Evolutionary conservation across 2,797 vertebrate species (phyloP), one percentile per base, ranked within the genome.

Genomic region (Threskiornis aethiopicus): DNA sequence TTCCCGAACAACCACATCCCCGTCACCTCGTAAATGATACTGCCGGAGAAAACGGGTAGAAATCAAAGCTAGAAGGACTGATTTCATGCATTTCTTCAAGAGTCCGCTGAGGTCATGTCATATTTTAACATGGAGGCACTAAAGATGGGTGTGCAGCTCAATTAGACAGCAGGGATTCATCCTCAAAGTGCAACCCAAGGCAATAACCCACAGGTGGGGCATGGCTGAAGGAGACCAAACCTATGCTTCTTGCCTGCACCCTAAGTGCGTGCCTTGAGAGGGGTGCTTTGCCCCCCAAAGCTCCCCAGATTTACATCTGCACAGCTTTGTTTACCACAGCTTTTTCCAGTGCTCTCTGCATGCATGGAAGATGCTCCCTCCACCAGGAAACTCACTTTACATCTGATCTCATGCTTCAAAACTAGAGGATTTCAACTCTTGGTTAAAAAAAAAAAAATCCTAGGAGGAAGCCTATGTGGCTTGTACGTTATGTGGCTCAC

Each of bases 21-120:
- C 0, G 97, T 98, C 93, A 98, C 98, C 95, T 98, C 97, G 0
- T 98, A 98, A 76, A 98, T 97, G 66, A 98, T 98, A 33, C 98
- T 98, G 95, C 0, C 1, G 26, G 57, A 65, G 54, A 44, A 57
- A 90, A 78, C 0, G 0, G 37, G 44, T 10, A 57, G 26, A 15
- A 64, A 33, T 25, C 59, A 83, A 21, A 75, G 54, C 20, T 22
- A 25, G 49, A 21, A 76, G 57, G 44, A 51, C 17, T 20, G 26
- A 47, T 28, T 41, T 61, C 62, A 35, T 5, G 9, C 37, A 7
- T 29, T 70, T 35, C 44, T 57, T 77, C 28, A 19, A 19, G 67
- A 16, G 5, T 55, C 11, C 0, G 0, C 41, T 42, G 66, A 70
- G 20, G 16, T 16, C 39, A 51, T 6, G 5, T 12, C 11, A 0